phyloP scores from a whole-genome alignment of 2,888 invertebrate genomes.

The Drosophila mayaguana region DNA sequence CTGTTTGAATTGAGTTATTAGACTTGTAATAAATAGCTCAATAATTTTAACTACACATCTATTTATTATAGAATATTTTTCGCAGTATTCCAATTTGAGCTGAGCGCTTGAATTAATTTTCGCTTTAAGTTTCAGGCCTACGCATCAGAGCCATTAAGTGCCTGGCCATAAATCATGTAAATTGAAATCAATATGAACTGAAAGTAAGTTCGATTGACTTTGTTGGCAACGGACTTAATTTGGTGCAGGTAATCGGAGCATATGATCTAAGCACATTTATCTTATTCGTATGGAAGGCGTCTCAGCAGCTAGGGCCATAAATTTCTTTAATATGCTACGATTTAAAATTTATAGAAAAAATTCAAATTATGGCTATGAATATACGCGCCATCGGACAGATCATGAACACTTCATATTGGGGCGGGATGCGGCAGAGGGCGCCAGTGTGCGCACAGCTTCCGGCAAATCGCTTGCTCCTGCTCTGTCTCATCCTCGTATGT shows the following conservation, averaged over 20 bases:
- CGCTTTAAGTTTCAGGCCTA: neutral
- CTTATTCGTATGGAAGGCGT: conserved; percentile 66
- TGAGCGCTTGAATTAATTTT: neutral
- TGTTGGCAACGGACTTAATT: conserved; percentile 49
- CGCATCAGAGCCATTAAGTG: neutral
- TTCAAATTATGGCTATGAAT: conserved; percentile 55
- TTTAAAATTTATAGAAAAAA: conserved; percentile 61
- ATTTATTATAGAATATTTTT: neutral
- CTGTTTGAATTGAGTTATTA: neutral
- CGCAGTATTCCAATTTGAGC: neutral
- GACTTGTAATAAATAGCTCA: neutral
- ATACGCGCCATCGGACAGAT: conserved; percentile 8
- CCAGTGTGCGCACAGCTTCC: conserved; percentile 65
- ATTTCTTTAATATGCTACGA: conserved; percentile 64
- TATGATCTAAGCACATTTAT: conserved; percentile 68
- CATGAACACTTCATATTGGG: conserved; percentile 40
- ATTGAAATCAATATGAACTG: conserved; percentile 59
- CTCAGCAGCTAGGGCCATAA: conserved; percentile 70
- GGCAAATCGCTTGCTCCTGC: conserved; percentile 60
- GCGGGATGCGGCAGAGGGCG: conserved; percentile 35
- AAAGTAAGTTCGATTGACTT: conserved; percentile 50
- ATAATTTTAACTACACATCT: neutral
- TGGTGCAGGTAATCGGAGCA: conserved; percentile 53
- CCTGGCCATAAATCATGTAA: conserved; percentile 46
- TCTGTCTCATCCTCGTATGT: conserved; percentile 8